Conservation (phyloP, 1,140 invertebrate species). For the Diachasmimorpha longicaudata region DNA sequence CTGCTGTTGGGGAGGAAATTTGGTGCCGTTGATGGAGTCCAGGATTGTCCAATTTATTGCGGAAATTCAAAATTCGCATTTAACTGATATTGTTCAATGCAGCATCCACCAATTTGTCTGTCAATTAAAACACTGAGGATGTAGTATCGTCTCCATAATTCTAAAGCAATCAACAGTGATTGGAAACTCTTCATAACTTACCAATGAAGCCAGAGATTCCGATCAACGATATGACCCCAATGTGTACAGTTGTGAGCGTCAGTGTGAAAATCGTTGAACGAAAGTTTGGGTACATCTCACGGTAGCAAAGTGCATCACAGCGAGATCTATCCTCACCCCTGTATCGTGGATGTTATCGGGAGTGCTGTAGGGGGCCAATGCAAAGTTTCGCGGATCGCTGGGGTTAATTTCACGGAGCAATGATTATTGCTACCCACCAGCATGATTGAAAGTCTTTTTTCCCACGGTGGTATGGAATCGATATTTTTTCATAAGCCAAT, state of each 20-base stretch:
- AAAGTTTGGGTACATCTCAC: neutral
- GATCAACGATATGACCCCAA: neutral
- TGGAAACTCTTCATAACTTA: neutral
- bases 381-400: slow-evolving; percentile 6
- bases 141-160: neutral
- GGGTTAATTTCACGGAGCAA: slow-evolving; percentile 15
- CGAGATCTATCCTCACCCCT: neutral
- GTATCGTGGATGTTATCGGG: neutral
- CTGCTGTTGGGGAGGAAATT: too few species aligned
- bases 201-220: neutral
- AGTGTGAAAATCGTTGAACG: neutral
- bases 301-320: neutral
- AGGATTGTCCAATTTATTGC: too few species aligned
- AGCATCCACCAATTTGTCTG: neutral
- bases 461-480: neutral
- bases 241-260: neutral
- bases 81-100: too few species aligned
- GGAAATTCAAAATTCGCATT: too few species aligned
- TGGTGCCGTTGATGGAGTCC: too few species aligned
- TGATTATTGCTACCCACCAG: slow-evolving; percentile 7
- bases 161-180: neutral
- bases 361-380: neutral
- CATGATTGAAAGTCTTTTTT: slow-evolving; percentile 6
- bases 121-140: neutral
- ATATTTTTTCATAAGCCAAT: neutral